Percentiles rank a stretch among this genome's conserved stretches.
Conservation (phyloP, 35 echinoderm and acorn worm species). For the Chiridota heheva region DNA sequence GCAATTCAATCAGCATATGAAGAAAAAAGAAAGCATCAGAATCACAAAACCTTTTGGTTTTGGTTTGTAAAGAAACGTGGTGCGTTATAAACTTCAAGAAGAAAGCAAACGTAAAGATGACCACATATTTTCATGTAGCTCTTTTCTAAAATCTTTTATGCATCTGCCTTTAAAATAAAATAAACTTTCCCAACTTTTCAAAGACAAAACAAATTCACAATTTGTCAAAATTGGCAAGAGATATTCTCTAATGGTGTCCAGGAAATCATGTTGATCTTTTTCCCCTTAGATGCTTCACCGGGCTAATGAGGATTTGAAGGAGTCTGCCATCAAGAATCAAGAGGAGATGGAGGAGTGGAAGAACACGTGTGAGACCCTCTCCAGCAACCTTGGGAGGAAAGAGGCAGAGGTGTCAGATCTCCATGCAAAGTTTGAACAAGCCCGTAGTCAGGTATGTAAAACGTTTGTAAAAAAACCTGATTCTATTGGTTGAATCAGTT, state of each 20-base stretch:
- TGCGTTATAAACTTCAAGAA: too few species aligned
- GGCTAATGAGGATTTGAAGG: constrained; percentile 79
- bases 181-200: too few species aligned
- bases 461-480: neutral
- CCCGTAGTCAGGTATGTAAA: constrained; percentile 67
- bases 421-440: constrained; percentile 69
- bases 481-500: neutral
- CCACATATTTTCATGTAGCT: too few species aligned
- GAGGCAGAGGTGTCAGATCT: constrained; percentile 71
- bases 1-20: too few species aligned
- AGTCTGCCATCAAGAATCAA: constrained; percentile 56
- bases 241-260: neutral
- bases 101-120: too few species aligned
- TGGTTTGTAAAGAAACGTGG: too few species aligned
- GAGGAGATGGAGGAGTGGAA: constrained; percentile 93
- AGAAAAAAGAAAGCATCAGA: too few species aligned
- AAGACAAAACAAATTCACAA: neutral
- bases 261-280: too few species aligned
- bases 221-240: neutral
- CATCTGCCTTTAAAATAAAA: too few species aligned
- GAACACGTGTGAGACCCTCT: constrained; percentile 70
- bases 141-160: too few species aligned
- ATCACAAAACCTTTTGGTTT: too few species aligned
- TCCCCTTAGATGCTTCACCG: constrained; percentile 88
- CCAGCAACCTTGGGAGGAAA: constrained; percentile 64